A percentile compares a stretch with the other conserved stretches of the same genome.
Evolutionary conservation across 2,113 vertebrate species (phyloP).

Genomic region (Boulengeromyrus knoepffleri): DNA sequence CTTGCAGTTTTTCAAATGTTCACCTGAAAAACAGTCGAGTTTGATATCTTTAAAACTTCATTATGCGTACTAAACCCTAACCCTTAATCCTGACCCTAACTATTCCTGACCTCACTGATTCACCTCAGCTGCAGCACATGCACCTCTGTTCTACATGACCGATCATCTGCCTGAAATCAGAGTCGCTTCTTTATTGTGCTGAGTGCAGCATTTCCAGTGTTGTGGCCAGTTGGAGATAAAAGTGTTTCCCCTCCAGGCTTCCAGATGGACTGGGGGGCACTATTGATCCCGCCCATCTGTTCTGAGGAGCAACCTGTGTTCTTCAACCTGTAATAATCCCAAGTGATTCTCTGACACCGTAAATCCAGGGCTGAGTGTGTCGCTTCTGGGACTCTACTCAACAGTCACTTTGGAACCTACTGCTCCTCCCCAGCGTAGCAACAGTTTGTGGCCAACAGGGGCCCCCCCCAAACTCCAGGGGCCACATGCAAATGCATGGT

Average conservation of each 20-base stretch:
- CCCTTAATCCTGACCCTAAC: neutral
- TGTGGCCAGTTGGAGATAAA: neutral
- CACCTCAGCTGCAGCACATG: neutral
- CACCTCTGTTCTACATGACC: too few species aligned
- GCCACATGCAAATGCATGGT: neutral
- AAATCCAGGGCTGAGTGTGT: neutral
- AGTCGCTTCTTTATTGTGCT: neutral
- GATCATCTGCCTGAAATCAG: neutral
- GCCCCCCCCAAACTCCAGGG: neutral
- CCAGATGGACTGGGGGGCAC: neutral
- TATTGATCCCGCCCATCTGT: slow-evolving; percentile 2
- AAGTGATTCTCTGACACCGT: neutral
- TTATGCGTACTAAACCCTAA: neutral
- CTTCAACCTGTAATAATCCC: neutral
- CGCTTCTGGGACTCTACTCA: neutral
- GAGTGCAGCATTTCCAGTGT: neutral
- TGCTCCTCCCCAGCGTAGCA: neutral
- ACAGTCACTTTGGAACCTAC: neutral
- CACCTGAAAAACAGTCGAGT: neutral
- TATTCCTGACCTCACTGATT: neutral
- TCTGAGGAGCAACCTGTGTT: neutral
- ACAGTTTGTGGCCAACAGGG: neutral
- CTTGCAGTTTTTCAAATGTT: neutral
- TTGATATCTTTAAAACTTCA: neutral
- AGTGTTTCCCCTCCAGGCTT: neutral